Evolutionary conservation across 1,140 invertebrate genomes (phyloP).

Genomic region (Bombus pyrosoma): DNA sequence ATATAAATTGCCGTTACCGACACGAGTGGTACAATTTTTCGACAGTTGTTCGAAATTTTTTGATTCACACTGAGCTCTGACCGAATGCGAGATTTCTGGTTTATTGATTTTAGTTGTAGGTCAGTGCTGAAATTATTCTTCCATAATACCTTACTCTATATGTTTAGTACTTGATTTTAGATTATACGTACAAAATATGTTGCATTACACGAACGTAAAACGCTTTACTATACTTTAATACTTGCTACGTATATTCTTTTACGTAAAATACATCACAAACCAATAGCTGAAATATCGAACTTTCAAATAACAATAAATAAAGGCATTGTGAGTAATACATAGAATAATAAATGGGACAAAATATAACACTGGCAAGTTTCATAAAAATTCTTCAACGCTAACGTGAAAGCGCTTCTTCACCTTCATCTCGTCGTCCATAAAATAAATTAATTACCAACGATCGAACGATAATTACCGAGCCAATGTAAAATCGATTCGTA

Average conservation of each 20-base stretch:
- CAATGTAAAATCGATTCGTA: background rate
- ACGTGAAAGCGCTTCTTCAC: background rate
- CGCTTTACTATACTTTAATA: too few species aligned
- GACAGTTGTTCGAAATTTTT: background rate
- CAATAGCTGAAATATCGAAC: background rate
- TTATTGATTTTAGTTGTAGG: background rate
- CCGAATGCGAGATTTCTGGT: background rate
- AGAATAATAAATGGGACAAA: background rate
- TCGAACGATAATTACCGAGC: background rate
- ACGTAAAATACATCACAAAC: background rate
- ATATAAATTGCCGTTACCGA: background rate
- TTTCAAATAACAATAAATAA: background rate
- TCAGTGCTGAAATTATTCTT: background rate
- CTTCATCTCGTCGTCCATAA: background rate
- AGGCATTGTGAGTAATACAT: background rate
- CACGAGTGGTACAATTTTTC: background rate
- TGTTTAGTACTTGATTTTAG: background rate
- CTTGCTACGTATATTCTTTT: too few species aligned
- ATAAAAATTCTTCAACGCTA: background rate
- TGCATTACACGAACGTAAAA: too few species aligned
- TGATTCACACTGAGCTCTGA: background rate
- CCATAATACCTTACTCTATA: background rate
- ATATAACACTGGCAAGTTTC: background rate
- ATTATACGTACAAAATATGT: background rate
- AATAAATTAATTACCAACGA: conserved; percentile 4